phyloP scores from a whole-genome alignment of 2,113 vertebrate species.

The Leucoraja erinaceus region DNA sequence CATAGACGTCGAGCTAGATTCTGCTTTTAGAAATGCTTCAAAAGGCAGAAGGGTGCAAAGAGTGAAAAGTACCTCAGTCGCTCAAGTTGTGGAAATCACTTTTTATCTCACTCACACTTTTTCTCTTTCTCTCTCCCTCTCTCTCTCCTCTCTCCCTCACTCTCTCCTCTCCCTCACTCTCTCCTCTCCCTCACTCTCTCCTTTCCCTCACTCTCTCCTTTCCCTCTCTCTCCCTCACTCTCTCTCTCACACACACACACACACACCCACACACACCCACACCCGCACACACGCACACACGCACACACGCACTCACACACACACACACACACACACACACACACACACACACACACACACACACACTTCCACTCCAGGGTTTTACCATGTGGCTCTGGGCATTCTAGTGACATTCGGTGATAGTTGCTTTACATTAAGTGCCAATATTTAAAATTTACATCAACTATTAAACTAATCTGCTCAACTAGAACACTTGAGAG shows the following conservation, averaged over 20 bases:
- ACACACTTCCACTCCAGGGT: background rate
- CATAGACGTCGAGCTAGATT: background rate
- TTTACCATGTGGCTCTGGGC: background rate
- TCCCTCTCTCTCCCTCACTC: too few relatives aligned
- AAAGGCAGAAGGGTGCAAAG: background rate
- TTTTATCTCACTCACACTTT: too few relatives aligned
- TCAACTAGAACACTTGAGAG: background rate
- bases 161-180: too few relatives aligned
- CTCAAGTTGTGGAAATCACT: background rate
- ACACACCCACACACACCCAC: too few relatives aligned
- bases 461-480: background rate
- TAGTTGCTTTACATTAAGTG: background rate
- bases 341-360: too few relatives aligned
- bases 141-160: background rate
- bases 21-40: background rate
- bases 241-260: too few relatives aligned
- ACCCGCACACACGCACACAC: too few relatives aligned
- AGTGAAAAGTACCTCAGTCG: too few relatives aligned
- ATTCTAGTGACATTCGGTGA: background rate
- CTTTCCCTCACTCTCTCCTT: too few relatives aligned
- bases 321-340: too few relatives aligned
- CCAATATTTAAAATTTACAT: background rate
- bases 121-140: background rate
- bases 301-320: too few relatives aligned
- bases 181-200: too few relatives aligned